phyloP scores from a whole-genome alignment of 2,113 vertebrate species.

The Lichenostomus cassidix region DNA sequence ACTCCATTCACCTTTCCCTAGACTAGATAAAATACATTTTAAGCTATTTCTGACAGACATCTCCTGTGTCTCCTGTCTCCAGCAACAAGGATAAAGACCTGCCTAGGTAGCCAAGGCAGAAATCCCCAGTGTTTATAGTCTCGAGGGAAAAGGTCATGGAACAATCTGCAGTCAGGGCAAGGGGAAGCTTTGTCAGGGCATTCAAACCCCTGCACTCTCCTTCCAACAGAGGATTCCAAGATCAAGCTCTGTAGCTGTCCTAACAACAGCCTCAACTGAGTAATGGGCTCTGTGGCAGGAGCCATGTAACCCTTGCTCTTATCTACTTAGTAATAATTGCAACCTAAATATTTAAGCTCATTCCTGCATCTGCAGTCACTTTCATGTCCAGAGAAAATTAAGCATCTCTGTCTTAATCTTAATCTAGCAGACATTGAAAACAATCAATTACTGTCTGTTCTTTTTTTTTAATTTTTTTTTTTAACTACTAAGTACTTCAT shows the following conservation, averaged over 20 bases:
- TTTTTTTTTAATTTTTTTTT: not conserved
- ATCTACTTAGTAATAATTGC: conserved; percentile 40
- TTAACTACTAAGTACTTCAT: not conserved
- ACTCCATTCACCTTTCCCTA: not conserved
- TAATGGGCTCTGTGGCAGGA: not conserved
- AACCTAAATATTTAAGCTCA: conserved; percentile 27
- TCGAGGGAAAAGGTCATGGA: not conserved
- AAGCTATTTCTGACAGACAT: not conserved
- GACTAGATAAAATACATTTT: not conserved
- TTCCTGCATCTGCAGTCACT: conserved; percentile 34
- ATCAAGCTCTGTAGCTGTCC: not conserved
- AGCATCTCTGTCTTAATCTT: conserved; percentile 35
- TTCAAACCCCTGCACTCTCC: not conserved
- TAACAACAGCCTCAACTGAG: not conserved
- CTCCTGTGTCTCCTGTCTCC: not conserved
- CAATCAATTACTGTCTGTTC: not conserved
- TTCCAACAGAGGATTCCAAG: not conserved
- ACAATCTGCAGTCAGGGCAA: not conserved
- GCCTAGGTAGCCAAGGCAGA: not conserved
- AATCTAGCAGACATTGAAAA: conserved; percentile 17
- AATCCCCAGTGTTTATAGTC: not conserved
- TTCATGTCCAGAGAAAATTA: conserved; percentile 31
- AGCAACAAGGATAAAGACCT: not conserved
- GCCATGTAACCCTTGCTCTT: conserved; percentile 32
- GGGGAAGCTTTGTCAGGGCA: fast-evolving